Conservation (phyloP, 2,888 invertebrate species). For the Lepidochrysops patricia region DNA sequence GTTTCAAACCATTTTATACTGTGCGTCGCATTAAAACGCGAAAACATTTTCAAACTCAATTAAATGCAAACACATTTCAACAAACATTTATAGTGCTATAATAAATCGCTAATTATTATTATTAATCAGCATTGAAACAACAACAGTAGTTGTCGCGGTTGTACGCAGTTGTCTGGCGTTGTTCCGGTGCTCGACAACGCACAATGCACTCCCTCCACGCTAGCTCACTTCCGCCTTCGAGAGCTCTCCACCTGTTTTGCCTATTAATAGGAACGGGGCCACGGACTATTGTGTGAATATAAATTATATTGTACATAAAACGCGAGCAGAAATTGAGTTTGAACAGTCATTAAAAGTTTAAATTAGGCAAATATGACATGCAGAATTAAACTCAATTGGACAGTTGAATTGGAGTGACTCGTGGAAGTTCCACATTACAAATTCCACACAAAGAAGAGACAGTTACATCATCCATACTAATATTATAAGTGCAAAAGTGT, state of each 20-base stretch:
- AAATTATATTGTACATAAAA: neutral
- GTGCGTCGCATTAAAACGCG: neutral
- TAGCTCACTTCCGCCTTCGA: neutral
- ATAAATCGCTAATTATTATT: neutral
- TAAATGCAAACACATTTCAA: neutral
- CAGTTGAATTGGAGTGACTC: no score
- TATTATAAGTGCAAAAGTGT: no score
- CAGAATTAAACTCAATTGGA: no score
- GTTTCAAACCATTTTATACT: neutral
- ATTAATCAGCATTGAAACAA: neutral
- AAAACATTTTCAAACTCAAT: conserved; percentile 3
- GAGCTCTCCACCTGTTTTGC: neutral
- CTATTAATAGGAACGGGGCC: neutral
- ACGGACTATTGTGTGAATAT: neutral
- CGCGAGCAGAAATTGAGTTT: no score
- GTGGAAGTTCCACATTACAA: no score
- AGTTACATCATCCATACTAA: no score
- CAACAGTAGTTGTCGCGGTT: neutral
- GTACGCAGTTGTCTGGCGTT: neutral
- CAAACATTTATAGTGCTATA: neutral
- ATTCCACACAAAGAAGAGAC: no score
- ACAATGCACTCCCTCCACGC: neutral
- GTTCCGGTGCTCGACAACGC: neutral
- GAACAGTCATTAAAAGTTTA: no score
- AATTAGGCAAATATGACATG: no score